Conservation (phyloP, 2,888 invertebrate species). For the Troglohyphantes excavatus region DNA sequence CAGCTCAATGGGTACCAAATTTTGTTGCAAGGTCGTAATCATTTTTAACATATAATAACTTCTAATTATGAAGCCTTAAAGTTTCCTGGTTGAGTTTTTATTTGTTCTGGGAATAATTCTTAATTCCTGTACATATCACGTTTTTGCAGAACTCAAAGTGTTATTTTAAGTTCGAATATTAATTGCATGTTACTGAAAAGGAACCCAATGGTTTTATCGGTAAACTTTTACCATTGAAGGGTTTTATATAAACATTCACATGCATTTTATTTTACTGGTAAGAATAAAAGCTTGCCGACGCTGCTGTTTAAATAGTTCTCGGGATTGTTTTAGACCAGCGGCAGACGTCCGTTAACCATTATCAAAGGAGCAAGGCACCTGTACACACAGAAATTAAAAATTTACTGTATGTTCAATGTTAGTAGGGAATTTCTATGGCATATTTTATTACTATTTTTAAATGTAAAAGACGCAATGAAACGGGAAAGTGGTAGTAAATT, state of each 20-base stretch:
- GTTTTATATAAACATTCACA: not conserved
- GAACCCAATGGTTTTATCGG: not conserved
- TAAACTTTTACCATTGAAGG: not conserved
- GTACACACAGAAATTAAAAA: not conserved
- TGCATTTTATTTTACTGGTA: not conserved
- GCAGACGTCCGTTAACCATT: not conserved
- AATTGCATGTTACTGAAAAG: not conserved
- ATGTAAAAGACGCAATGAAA: not conserved
- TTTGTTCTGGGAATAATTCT: too few relatives aligned
- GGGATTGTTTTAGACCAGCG: not conserved
- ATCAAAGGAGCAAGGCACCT: not conserved
- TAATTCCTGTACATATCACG: too few relatives aligned
- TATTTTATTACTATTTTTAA: not conserved
- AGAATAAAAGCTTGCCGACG: not conserved
- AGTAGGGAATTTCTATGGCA: not conserved
- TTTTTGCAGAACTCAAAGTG: too few relatives aligned
- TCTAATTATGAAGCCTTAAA: too few relatives aligned
- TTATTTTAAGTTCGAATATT: too few relatives aligned
- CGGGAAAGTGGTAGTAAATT: too few relatives aligned
- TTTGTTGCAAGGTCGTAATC: too few relatives aligned
- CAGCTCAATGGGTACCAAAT: too few relatives aligned
- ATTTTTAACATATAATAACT: too few relatives aligned
- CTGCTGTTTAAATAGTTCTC: conserved; percentile 1
- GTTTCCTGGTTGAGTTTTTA: too few relatives aligned
- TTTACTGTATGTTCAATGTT: not conserved